Conservation (phyloP, 2,113 vertebrate genomes). For the Caracal caracal region DNA sequence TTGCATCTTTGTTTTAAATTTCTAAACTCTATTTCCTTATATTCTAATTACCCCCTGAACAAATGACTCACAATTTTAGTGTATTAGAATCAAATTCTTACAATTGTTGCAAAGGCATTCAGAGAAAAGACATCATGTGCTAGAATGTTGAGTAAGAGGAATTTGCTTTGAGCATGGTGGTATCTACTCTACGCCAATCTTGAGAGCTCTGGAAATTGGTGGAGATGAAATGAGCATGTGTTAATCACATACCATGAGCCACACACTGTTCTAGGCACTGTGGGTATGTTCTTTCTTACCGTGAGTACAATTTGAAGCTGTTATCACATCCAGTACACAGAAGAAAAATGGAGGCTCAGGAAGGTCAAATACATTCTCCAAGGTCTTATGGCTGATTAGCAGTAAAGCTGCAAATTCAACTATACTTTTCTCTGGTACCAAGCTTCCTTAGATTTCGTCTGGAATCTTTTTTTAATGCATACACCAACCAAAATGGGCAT, state of each 20-base stretch:
- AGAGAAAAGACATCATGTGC: background rate
- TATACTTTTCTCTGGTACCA: background rate
- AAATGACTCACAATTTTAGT: background rate
- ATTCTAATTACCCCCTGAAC: background rate
- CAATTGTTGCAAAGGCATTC: background rate
- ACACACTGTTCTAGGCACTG: background rate
- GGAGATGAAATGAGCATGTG: background rate
- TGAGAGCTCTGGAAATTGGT: background rate
- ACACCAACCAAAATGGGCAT: background rate
- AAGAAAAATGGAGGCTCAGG: background rate
- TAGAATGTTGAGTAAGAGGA: background rate
- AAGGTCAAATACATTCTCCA: background rate
- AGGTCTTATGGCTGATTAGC: background rate
- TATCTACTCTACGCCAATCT: background rate
- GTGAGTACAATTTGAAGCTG: background rate
- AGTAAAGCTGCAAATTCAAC: background rate
- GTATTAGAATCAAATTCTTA: background rate
- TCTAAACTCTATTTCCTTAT: background rate
- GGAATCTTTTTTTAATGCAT: background rate
- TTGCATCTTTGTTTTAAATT: background rate
- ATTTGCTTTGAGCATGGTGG: background rate
- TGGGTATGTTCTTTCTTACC: background rate
- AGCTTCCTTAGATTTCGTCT: background rate
- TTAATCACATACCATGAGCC: background rate
- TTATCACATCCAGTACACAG: background rate